phyloP scores from a whole-genome alignment of 2,888 invertebrate genomes.

The Branchinecta sandiegonensis region DNA sequence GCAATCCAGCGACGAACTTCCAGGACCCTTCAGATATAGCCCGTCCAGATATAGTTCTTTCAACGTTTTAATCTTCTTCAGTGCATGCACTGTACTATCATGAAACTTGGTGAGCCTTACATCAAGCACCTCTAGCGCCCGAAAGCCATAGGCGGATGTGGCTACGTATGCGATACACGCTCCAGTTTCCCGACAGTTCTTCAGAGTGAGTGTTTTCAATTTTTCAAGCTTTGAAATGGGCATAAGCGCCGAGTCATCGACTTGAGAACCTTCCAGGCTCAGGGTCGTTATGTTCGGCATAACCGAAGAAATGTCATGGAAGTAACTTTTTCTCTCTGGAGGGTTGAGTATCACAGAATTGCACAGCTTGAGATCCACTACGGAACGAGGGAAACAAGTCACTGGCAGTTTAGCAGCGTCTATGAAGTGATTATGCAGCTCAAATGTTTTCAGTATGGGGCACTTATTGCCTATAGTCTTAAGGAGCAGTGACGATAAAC shows the following conservation, averaged over 20 bases:
- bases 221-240: conserved; percentile 9
- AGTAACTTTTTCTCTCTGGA: conserved; percentile 7
- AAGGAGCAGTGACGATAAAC: not conserved
- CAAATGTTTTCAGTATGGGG: not conserved
- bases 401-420: not conserved
- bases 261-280: not conserved
- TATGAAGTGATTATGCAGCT: not conserved
- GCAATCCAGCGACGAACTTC: not conserved
- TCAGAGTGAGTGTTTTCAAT: not conserved
- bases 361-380: not conserved
- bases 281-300: not conserved
- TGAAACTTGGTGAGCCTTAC: conserved; percentile 1
- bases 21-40: not conserved
- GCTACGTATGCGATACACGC: not conserved
- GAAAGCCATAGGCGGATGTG: not conserved
- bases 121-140: not conserved
- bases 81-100: conserved; percentile 2
- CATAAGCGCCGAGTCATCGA: conserved; percentile 2
- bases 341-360: conserved; percentile 1
- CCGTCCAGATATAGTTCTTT: conserved; percentile 3
- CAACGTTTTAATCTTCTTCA: not conserved
- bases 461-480: not conserved
- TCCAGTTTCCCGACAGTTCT: not conserved
- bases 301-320: conserved; percentile 1
- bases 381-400: not conserved